A percentile compares a stretch with the other conserved stretches of the same genome.
phyloP scores from a whole-genome alignment of 1,140 invertebrate species.

The Lysiphlebus fabarum region DNA sequence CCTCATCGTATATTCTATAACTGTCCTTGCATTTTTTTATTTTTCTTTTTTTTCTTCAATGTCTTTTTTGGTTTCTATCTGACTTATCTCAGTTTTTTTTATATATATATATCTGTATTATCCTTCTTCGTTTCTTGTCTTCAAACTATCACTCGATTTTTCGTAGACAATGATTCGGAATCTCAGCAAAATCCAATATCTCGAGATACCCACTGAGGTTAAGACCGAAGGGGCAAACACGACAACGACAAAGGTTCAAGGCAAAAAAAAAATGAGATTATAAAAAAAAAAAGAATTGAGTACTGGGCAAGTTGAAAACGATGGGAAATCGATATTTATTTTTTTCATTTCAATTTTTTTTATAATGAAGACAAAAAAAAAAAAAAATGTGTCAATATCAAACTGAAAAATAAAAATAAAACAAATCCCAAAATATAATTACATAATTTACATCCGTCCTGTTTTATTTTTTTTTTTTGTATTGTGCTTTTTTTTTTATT shows the following conservation, averaged over 20 bases:
- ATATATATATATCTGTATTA: neutral
- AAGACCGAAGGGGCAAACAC: conserved; percentile 6
- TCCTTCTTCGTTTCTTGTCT: too few relatives aligned
- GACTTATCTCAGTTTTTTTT: neutral
- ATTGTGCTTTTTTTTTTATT: neutral
- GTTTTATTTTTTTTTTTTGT: neutral
- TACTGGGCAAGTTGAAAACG: neutral
- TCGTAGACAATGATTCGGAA: conserved; percentile 26
- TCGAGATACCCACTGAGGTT: conserved; percentile 18
- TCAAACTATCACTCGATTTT: conserved; percentile 12
- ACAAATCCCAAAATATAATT: too few relatives aligned
- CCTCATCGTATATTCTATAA: too few relatives aligned
- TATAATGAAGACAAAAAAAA: neutral
- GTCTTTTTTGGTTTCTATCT: neutral
- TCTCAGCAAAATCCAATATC: conserved; percentile 28
- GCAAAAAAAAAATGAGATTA: neutral
- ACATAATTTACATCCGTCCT: too few relatives aligned
- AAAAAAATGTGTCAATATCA: too few relatives aligned
- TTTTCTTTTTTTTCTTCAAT: neutral
- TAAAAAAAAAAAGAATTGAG: neutral
- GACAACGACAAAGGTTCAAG: conserved; percentile 8
- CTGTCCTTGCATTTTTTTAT: too few relatives aligned
- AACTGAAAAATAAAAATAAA: too few relatives aligned
- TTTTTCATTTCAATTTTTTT: neutral
- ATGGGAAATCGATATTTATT: neutral